Base-by-base conservation (phyloP, 2,888 invertebrate species). In the Tetragnatha montana region DNA sequence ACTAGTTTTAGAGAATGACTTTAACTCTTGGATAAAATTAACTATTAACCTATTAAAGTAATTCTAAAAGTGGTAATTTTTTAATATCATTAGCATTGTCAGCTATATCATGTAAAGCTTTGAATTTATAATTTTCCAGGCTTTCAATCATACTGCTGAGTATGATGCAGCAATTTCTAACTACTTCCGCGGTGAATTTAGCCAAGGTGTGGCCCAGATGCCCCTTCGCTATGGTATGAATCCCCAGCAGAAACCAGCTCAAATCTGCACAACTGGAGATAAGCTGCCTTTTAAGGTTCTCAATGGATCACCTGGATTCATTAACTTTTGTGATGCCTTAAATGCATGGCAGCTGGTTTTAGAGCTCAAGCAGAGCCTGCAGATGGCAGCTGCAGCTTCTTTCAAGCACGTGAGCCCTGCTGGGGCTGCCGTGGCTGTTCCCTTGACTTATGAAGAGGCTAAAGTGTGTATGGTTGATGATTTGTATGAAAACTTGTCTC, bases 321-420 rank as follows among this genome's bases (percentile, higher is more conserved):
- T 99, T 92, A 99, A 99, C 94, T 95, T 99, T 6, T 98, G 98
- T 92, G 99, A 99, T 94, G 99, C 98, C 0, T 94, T 99, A 0
- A 99, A 99, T 93, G 99, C 97, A 0, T 99, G 98, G 97, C 99
- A 99, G 93, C 94, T 99, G 88, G 99, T 99, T 0, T 95, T 95
- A 91, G 99, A 99, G 93, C 94, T 99, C 90, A 96, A 96, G 92
- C 94, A 94, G 75, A 97, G 97, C 0, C 93, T 98, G 8, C 95
- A 95, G 6, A 93, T 98, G 50, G 98, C 99, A 0, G 98, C 99
- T 0, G 98, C 99, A 0, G 96, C 98, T 0, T 99, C 98, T 88
- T 99, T 99, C 94, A 99, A 99, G 93, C 99, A 99, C 93, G 99
- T 99, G 8, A 98, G 98, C 49, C 99, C 99, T 0, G 99, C 99